Percentiles rank a stretch among this genome's conserved stretches.
phyloP scores from a whole-genome alignment of 1,140 invertebrate species.

The Philaenus spumarius region DNA sequence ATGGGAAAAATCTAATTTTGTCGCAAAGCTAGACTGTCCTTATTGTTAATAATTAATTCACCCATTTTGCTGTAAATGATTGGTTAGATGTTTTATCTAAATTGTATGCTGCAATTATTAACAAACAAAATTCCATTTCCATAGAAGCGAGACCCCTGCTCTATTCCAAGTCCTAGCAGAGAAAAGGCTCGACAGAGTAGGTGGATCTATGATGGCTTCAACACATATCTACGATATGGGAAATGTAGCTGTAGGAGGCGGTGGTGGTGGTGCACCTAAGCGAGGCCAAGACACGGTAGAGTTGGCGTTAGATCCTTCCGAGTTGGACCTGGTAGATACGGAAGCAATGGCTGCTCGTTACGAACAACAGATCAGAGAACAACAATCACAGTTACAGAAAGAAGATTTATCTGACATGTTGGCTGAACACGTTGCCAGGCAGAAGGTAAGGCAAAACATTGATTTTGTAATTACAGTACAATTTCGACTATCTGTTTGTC shows the following conservation, averaged over 20 bases:
- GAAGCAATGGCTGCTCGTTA: slow-evolving; percentile 95
- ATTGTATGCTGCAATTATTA: too few species aligned
- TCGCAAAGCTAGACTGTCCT: too few species aligned
- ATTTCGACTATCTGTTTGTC: neutral
- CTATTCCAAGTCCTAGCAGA: slow-evolving; percentile 93
- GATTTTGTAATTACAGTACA: slow-evolving; percentile 11
- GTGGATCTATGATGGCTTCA: slow-evolving; percentile 96
- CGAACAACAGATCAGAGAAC: slow-evolving; percentile 91
- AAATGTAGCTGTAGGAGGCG: slow-evolving; percentile 40
- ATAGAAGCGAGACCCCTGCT: slow-evolving; percentile 77
- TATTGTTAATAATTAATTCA: too few species aligned
- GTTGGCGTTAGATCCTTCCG: slow-evolving; percentile 93
- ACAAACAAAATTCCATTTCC: too few species aligned
- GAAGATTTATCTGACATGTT: slow-evolving; percentile 99
- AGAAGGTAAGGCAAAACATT: slow-evolving; percentile 56
- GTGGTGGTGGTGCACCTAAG: slow-evolving; percentile 39
- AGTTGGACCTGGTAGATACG: slow-evolving; percentile 86
- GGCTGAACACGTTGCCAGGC: slow-evolving; percentile 92
- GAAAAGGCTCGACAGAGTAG: slow-evolving; percentile 82
- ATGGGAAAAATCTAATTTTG: too few species aligned
- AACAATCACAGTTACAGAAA: slow-evolving; percentile 77
- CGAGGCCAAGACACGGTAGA: slow-evolving; percentile 65
- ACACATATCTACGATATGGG: slow-evolving; percentile 92
- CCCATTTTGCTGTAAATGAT: too few species aligned
- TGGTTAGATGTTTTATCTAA: too few species aligned